A percentile compares a stretch with the other conserved stretches of the same genome.
Evolutionary conservation across 2,113 vertebrate genomes (phyloP).

Genomic region (Anoplopoma fimbria): DNA sequence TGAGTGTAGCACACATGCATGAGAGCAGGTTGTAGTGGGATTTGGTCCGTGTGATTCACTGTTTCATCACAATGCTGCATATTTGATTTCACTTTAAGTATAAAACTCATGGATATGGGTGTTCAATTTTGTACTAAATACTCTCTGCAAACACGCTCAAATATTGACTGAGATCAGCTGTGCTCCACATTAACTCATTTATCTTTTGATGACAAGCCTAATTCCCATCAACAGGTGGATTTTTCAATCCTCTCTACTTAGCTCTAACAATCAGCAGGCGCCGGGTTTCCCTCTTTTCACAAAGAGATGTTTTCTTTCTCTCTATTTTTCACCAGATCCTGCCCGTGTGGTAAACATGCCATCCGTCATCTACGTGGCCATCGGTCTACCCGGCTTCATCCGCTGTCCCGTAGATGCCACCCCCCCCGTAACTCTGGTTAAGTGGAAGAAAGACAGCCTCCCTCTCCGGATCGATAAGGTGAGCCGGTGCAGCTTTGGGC

Average conservation of each 20-base stretch:
- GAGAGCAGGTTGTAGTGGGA: not conserved
- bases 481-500: conserved; percentile 25
- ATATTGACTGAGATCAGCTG: conserved; percentile 36
- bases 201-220: conserved; percentile 37
- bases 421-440: conserved; percentile 93
- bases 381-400: conserved; percentile 95
- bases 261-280: conserved; percentile 5
- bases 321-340: conserved; percentile 85
- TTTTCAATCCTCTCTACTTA: not conserved
- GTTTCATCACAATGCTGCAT: not conserved
- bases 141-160: not conserved
- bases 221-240: conserved; percentile 9
- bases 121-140: not conserved
- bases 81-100: not conserved
- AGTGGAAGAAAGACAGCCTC: conserved; percentile 97
- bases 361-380: conserved; percentile 93
- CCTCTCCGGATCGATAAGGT: conserved; percentile 97
- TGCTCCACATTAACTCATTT: conserved; percentile 12
- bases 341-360: conserved; percentile 99
- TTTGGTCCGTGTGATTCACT: not conserved
- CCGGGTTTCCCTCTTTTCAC: conserved; percentile 4
- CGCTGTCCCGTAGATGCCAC: conserved; percentile 96
- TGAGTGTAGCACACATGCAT: not conserved
- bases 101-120: too few relatives aligned
- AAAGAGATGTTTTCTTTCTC: not conserved